A percentile compares a stretch with the other conserved stretches of the same genome.
phyloP scores from a whole-genome alignment of 1,140 invertebrate genomes.

The Microvelia longipes region DNA sequence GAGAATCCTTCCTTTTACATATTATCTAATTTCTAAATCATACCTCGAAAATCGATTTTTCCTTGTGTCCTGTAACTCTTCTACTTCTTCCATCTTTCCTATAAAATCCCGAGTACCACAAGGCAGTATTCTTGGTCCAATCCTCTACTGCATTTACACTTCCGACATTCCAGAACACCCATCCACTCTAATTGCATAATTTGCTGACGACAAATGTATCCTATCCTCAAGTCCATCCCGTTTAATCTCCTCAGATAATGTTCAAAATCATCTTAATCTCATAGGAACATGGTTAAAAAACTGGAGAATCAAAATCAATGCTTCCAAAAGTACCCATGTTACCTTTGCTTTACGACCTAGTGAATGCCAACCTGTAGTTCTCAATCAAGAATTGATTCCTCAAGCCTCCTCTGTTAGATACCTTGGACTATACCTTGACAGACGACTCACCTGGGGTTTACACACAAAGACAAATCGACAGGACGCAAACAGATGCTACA shows the following conservation, averaged over 20 bases:
- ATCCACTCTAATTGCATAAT: neutral
- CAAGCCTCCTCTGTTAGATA: neutral
- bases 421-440: neutral
- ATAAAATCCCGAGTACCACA: neutral
- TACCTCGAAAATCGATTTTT: neutral
- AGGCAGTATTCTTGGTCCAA: neutral
- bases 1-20: neutral
- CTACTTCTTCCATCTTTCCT: neutral
- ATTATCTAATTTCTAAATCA: neutral
- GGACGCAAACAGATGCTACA: neutral
- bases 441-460: neutral
- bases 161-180: neutral
- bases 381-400: neutral
- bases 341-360: neutral
- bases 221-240: neutral
- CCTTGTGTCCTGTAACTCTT: neutral
- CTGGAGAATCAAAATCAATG: neutral
- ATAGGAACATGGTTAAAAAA: neutral
- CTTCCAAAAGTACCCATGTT: neutral
- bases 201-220: neutral
- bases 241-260: neutral
- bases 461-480: neutral
- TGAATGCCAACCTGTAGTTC: neutral
- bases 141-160: neutral
- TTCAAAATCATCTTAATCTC: neutral